phyloP scores from a whole-genome alignment of 2,888 invertebrate genomes.

The Drosophila setosimentum region DNA sequence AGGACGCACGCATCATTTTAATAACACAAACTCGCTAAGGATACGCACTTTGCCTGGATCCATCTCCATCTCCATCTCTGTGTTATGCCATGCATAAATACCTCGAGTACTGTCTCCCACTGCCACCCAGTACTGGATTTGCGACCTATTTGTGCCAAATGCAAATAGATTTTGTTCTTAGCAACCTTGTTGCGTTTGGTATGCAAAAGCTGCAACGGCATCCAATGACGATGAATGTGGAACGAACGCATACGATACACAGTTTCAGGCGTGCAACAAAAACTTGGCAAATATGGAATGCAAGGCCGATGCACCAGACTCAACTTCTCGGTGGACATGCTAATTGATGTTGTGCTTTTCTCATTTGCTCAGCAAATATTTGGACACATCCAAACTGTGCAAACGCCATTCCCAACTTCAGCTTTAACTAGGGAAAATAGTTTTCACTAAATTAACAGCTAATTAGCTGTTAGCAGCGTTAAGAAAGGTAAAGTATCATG shows the following conservation, averaged over 20 bases:
- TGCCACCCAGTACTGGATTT: conserved; percentile 2
- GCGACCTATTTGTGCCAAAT: conserved; percentile 53
- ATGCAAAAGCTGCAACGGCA: conserved; percentile 40
- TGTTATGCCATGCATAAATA: conserved; percentile 20
- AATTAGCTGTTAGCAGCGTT: background rate
- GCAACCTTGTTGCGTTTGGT: conserved; percentile 39
- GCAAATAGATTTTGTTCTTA: conserved; percentile 49
- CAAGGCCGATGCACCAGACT: background rate
- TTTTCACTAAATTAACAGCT: background rate
- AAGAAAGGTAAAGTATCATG: background rate
- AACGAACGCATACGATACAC: conserved; percentile 20
- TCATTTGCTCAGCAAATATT: conserved; percentile 44
- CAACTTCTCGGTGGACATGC: conserved; percentile 19
- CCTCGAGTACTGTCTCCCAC: conserved; percentile 1
- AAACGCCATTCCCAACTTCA: background rate
- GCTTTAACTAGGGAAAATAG: background rate
- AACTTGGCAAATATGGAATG: conserved; percentile 1
- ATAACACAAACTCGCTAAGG: conserved; percentile 49
- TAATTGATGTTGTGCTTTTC: conserved; percentile 43
- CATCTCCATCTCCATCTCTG: conserved; percentile 1
- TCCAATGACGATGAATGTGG: conserved; percentile 41
- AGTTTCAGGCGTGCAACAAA: conserved; percentile 31
- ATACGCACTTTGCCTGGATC: conserved; percentile 27
- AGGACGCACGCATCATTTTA: conserved; percentile 53
- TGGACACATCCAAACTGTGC: conserved; percentile 8